Evolutionary conservation across 2,113 vertebrate species (phyloP).

Genomic region (Scophthalmus maximus): DNA sequence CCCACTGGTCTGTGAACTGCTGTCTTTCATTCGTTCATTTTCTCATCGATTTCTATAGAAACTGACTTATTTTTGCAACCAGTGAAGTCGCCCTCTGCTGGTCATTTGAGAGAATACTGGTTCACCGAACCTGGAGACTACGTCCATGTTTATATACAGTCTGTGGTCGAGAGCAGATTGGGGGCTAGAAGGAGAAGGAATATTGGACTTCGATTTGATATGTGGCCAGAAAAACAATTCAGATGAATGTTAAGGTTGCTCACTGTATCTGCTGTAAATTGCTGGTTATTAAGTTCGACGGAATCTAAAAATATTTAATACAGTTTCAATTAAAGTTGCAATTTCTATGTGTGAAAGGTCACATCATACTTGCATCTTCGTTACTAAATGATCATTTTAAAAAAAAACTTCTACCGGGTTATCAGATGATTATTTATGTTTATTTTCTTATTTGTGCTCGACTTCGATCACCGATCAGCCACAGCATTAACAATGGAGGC

Average conservation of each 20-base stretch:
- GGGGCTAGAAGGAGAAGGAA: not conserved
- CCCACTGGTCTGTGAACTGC: too few species aligned
- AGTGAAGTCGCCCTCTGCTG: too few species aligned
- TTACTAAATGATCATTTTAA: not conserved
- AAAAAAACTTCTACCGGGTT: not conserved
- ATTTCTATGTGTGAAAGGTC: not conserved
- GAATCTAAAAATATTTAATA: too few species aligned
- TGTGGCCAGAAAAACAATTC: not conserved
- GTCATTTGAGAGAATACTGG: too few species aligned
- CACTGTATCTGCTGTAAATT: not conserved
- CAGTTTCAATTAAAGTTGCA: not conserved
- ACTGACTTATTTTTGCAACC: too few species aligned
- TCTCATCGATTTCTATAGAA: too few species aligned
- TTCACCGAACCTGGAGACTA: too few species aligned
- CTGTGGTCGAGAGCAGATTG: too few species aligned
- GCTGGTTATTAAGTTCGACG: not conserved
- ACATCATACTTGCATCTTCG: not conserved
- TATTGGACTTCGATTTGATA: not conserved
- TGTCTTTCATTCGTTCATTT: too few species aligned
- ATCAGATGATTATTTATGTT: not conserved
- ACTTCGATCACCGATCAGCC: not conserved
- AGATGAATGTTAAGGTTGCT: constrained; percentile 1
- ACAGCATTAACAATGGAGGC: not conserved
- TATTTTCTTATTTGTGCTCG: not conserved
- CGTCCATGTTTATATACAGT: too few species aligned